Base-by-base conservation (phyloP, 2,113 vertebrate species). In the Saimiri boliviensis region DNA sequence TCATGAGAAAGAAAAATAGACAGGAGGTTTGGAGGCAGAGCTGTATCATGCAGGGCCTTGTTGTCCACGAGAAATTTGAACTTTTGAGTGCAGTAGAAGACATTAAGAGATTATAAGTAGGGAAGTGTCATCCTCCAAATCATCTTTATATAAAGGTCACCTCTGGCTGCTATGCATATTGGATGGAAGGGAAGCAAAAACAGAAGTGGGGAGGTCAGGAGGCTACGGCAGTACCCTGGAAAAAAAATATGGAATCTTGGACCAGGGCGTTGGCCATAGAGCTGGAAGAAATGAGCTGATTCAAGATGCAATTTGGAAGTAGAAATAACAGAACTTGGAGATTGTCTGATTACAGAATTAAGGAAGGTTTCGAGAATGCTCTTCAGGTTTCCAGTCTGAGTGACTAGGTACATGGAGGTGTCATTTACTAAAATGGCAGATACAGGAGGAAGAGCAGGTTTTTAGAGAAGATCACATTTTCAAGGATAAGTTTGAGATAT, bases 121-220 rank as follows among this genome's bases (percentile, higher is more conserved):
- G 17, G 52, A 32, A 86, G 9, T 52, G 21, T 20, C 27, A 71
- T 88, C 52, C 30, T 94, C 42, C 73, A 81, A 66, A 56, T 90
- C 66, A 52, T 54, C 23, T 47, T 88, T 81, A 74, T 21, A 68
- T 25, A 88, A 92, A 94, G 42, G 25, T 73, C 52, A 37, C 45
- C 54, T 95, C 73, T 66, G 66, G 85, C 45, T 52, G 42, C 85
- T 90, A 20, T 66, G 87, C 85, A 73, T 80, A 89, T 19, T 89
- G 91, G 32, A 80, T 20, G 20, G 60, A 85, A 95, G 20, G 27
- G 49, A 94, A 95, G 85, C 74, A 85, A 91, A 96, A 85, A 10
- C 27, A 58, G 52, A 89, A 91, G 35, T 32, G 37, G 35, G 40
- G 60, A 58, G 42, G 56, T 85, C 45, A 77, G 71, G 45, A 95